These are phyloP conservation scores for Helogale parvula DNA, from an alignment of 2,113 vertebrate species.

Conservation along the genomic window DNA sequence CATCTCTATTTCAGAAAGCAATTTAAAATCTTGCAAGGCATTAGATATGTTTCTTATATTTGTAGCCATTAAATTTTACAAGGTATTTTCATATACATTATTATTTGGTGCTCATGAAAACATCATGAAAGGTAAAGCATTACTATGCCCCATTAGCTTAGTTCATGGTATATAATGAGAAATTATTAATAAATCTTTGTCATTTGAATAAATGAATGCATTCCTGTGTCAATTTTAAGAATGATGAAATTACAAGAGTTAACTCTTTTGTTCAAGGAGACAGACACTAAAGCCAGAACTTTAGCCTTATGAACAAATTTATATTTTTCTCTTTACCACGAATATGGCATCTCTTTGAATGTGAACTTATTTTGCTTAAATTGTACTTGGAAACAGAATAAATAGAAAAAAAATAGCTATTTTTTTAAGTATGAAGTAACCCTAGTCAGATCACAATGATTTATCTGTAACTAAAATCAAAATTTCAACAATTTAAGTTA, in stretches of 20 bases:
- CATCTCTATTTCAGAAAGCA: conserved; percentile 69
- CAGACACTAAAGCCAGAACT: background rate
- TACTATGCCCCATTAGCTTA: conserved; percentile 44
- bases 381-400: background rate
- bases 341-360: background rate
- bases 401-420: background rate
- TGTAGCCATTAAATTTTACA: conserved; percentile 75
- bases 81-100: conserved; percentile 58
- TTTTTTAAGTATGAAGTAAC: background rate
- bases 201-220: background rate
- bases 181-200: conserved; percentile 66
- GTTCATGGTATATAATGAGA: background rate
- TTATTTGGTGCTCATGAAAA: conserved; percentile 53
- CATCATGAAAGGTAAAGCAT: conserved; percentile 45
- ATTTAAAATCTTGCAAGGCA: conserved; percentile 65
- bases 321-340: background rate
- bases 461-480: background rate
- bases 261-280: background rate
- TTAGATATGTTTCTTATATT: conserved; percentile 74
- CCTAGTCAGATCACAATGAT: background rate
- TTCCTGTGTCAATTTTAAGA: background rate
- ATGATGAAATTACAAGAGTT: conserved; percentile 40
- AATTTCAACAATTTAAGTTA: background rate
- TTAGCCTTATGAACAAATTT: background rate
- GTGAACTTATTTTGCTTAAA: background rate